Evolutionary conservation across 2,888 invertebrate species (phyloP), one percentile per base, ranked within the genome.

Genomic region (Drosophila flavopinicola): DNA sequence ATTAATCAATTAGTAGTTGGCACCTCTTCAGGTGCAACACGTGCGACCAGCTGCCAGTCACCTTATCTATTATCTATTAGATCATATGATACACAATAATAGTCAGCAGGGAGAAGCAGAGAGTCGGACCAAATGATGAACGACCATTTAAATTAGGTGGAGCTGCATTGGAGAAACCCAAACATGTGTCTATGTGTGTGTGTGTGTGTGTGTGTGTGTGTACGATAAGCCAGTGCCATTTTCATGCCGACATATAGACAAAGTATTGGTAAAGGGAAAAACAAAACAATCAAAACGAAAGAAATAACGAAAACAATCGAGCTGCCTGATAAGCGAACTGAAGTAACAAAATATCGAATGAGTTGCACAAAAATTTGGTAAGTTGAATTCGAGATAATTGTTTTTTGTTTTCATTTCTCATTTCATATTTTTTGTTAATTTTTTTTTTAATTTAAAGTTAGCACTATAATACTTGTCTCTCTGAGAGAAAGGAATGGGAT

Each of bases 401-500:
- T 13, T 35, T 20, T 11, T 11, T 44, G 15, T 44, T 42, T 52
- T 41, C 3, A n/a, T 58, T 41, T 23, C 15, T 15, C 25, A 41
- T 41, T 27, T 6, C 6, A 25, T 15, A 13, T 25, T 30, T 17
- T 35, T 60, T 38, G 38, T 39, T 41, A 17, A 20, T 49, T 30
- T 29, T 45, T 29, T 33, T 23, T 17, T 49, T 15, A 42, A 52
- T 57, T 58, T 32, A 45, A 73, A 25, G 37, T 23, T 35, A 73
- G 52, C 52, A 47, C 63, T 71, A 71, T 71, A 74, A 67, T 74
- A 74, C 56, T 57, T 47, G 73, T 38, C 54, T 48, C 61, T 35
- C 47, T 48, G 23, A 23, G 69, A 35, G 25, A 25, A 4, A 23
- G 53, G 33, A 35, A 35, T 45, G 20, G 45, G 9, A 57, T 65